Evolutionary conservation across 2,888 invertebrate genomes (phyloP).

Genomic region (Mycalesis mineus): DNA sequence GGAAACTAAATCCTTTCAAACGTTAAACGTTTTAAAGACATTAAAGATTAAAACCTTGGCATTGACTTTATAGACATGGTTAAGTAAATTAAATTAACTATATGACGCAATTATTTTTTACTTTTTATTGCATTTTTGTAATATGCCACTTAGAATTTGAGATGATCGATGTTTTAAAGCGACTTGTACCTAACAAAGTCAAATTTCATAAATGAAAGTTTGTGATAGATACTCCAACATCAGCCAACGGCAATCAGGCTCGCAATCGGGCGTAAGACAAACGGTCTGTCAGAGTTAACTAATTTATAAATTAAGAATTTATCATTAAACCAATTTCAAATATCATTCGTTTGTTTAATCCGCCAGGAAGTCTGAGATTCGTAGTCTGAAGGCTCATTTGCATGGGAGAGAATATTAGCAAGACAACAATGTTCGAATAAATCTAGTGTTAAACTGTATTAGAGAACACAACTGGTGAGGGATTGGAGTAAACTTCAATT

Average conservation of each 20-base stretch:
- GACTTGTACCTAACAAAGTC: background rate
- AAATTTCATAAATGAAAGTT: background rate
- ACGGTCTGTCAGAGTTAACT: constrained; percentile 20
- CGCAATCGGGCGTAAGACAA: constrained; percentile 7
- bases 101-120: too few relatives aligned
- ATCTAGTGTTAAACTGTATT: too few relatives aligned
- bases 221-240: constrained; percentile 1
- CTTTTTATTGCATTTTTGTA: too few relatives aligned
- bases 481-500: too few relatives aligned
- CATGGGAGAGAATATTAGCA: background rate
- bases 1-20: too few relatives aligned
- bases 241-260: constrained; percentile 6
- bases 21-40: too few relatives aligned
- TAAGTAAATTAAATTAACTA: too few relatives aligned
- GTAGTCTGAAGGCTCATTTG: background rate
- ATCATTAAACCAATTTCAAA: constrained; percentile 18
- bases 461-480: too few relatives aligned
- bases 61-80: too few relatives aligned
- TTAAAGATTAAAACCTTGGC: too few relatives aligned
- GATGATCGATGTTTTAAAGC: background rate
- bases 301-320: constrained; percentile 23
- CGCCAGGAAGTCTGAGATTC: constrained; percentile 15
- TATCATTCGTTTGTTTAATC: constrained; percentile 16
- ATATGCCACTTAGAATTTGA: too few relatives aligned
- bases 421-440: too few relatives aligned